Evolutionary conservation across 2,797 vertebrate genomes (phyloP), one percentile per base, ranked within the genome.

Genomic region (Scleropages formosus): DNA sequence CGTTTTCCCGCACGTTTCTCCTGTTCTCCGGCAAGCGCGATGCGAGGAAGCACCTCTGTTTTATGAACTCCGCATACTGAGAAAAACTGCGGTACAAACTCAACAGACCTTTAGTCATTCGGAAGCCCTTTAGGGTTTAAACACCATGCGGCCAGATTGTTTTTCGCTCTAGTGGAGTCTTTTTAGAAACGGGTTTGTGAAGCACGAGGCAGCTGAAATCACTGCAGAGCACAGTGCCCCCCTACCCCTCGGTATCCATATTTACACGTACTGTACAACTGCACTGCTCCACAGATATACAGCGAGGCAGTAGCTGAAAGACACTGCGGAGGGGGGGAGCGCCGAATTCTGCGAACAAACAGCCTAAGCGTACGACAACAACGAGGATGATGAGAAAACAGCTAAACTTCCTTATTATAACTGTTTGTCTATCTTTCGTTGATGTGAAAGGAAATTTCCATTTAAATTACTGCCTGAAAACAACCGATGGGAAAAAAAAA

Each of bases 191-290:
- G 59, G 46, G 70, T 63, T 71, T 26, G 49, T 66, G 27, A 31
- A 62, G 56, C 65, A 53, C 56, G 69, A 70, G 62, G 59, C 31
- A 56, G 74, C 44, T 65, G 27, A 56, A 31, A 76, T 74, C 78
- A 81, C 79, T 75, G 75, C 65, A 27, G 46, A 18, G 63, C 65
- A 72, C 27, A 18, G 65, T 76, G 78, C 67, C 64, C 4, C 31
- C 47, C 60, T 18, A 69, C n/a, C 27, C 68, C 76, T 70, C 80
- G 69, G 72, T 72, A 77, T 49, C 75, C 72, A 78, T 67, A 79
- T 76, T 61, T 78, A 80, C 74, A 77, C 59, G 60, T 73, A 65
- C 49, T 59, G 60, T 73, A 65, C 49, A 26, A 53, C 77, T 75
- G 70, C 63, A 60, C 77, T 74, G 68, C 65, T 68, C 27, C 3